Evolutionary conservation across 2,113 vertebrate species (phyloP), one percentile per base, ranked within the genome.

Genomic region (Gymnogyps californianus): DNA sequence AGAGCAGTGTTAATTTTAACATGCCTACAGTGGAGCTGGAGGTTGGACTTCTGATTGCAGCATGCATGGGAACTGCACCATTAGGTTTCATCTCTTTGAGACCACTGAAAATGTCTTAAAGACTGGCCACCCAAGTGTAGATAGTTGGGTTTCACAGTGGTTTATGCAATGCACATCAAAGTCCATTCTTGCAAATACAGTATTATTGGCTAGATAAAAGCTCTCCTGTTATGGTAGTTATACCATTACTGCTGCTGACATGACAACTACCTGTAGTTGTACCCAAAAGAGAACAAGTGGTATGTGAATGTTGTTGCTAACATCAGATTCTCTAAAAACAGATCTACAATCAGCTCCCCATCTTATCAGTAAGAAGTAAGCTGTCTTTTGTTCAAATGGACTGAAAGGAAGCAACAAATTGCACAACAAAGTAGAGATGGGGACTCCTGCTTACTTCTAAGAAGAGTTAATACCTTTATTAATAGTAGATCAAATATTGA

Each of bases 51-150:
- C 66, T 58, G 29, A n/a, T 71, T 92, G 44, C 16, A 71, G 32
- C 34, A 7, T 31, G 8, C 11, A 1, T 85, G 11, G 29, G 29
- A 28, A 38, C 38, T 64, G 58, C 10, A 54, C 51, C 1, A 0
- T 54, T 55, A 85, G 28, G 24, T 85, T 2, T 71, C 11, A 38
- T 69, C 20, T 55, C 26, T 22, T 72, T 54, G 61, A 75, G 19
- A 75, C 14, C 25, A 16, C 25, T 46, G 55, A 47, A 59, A 76
- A 49, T 42, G 2, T 5, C 67, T 66, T 62, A 20, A 69, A 64
- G 28, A 58, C 16, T 22, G n/a, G 28, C 3, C 11, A 38, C n/a
- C 17, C 16, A n/a, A 71, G 14, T 80, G 32, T 6, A 59, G 22
- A 9, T 42, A 42, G 9, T 25, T 70, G 36, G 6, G 14, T 75